Base-by-base conservation (phyloP, 2,888 invertebrate genomes). In the Panzeria rudis region DNA sequence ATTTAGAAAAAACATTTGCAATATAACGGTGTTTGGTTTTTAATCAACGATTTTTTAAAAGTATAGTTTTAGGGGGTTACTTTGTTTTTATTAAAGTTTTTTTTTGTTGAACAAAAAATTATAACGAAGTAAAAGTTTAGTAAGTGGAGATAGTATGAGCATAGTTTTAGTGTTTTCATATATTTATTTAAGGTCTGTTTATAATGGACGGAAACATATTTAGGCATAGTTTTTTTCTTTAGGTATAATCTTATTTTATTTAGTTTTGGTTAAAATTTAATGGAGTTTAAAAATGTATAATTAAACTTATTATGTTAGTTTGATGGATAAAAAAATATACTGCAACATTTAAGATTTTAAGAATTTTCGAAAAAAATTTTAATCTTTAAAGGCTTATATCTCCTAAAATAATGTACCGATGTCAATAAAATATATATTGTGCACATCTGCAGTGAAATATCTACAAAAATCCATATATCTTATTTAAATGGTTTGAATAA, bases 171-270 rank as follows among this genome's bases (percentile, higher is more conserved):
- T 50, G 59, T 62, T 75, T 79, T 73, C 68, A 88, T 89, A 90
- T 89, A 91, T 91, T 90, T 88, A 90, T 90, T 91, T 92, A 92
- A 92, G 92, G 92, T 92, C 92, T 92, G 92, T 89, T 92, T 92
- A 92, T 92, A 92, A 92, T 92, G 92, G 92, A 92, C 92, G 92
- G 92, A 92, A 92, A 92, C 90, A 91, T 91, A 91, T 91, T 86
- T 91, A 91, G 91, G 91, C 91, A 90, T 90, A 80, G 81, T 83
- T 83, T 81, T 86, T 79, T 77, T 75, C 44, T 66, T 73, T 44
- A 32, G 52, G 47, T 54, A 66, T 71, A 59, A 77, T 77, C 20
- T 75, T 77, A 72, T 44, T 13, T 59, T 47, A 59, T 17, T 13
- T 75, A 4, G 6, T 52, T 79, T n/a, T 23, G 52, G 8, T 73